A percentile compares a stretch with the other conserved stretches of the same genome.
Conservation (phyloP, 2,797 vertebrate genomes). For the Artibeus lituratus region DNA sequence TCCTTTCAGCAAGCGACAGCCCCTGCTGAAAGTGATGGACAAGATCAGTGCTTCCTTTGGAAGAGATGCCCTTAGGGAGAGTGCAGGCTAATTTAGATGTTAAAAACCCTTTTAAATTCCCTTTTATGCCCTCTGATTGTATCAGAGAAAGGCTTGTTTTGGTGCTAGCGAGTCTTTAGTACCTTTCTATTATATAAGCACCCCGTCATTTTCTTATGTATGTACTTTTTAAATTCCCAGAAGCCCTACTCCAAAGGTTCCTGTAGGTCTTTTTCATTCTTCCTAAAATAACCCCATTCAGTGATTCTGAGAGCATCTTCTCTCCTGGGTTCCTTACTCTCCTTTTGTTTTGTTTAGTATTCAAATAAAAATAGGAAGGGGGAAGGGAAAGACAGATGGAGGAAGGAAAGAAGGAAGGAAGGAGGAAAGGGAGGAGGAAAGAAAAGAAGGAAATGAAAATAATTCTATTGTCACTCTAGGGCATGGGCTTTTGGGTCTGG, state of each 20-base stretch:
- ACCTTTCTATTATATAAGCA: background rate
- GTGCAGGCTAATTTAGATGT: background rate
- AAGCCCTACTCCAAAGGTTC: background rate
- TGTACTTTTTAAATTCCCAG: background rate
- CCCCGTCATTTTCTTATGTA: background rate
- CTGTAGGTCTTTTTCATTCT: background rate
- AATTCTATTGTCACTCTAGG: background rate
- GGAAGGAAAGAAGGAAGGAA: background rate
- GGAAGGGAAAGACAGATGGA: no score
- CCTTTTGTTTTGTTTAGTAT: background rate
- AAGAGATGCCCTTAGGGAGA: background rate
- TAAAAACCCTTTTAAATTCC: background rate
- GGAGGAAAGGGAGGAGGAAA: rapidly evolving
- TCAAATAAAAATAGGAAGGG: background rate
- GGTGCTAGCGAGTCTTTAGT: background rate
- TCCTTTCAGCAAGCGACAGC: background rate
- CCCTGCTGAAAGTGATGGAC: background rate
- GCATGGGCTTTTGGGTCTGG: background rate
- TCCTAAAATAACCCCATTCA: background rate
- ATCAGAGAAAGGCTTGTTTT: background rate
- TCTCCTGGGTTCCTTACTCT: background rate
- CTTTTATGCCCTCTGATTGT: background rate
- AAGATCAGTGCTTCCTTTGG: background rate
- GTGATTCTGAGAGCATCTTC: background rate
- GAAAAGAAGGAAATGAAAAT: background rate